phyloP scores from a whole-genome alignment of 2,888 invertebrate genomes.

The Cosmia pyralina region DNA sequence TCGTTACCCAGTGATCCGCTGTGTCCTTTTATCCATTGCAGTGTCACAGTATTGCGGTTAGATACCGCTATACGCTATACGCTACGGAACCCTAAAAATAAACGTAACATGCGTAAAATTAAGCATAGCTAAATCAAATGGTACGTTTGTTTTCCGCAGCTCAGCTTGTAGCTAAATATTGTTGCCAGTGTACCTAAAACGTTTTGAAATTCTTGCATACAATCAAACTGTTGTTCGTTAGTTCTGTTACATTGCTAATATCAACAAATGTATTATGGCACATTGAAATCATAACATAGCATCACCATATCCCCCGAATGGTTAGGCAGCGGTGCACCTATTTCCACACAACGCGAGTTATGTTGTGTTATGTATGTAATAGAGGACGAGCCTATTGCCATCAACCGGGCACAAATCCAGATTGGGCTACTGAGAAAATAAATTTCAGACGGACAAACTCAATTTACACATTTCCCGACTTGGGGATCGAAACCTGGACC shows the following conservation, averaged over 20 bases:
- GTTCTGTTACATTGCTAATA: background rate
- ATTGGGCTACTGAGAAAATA: background rate
- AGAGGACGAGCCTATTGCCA: no score
- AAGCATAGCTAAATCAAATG: background rate
- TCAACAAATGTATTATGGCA: background rate
- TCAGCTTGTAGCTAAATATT: background rate
- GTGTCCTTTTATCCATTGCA: no score
- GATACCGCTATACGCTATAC: no score
- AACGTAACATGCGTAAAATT: background rate
- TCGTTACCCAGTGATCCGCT: no score
- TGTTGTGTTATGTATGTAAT: no score
- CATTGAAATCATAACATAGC: background rate
- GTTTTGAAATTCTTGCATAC: background rate
- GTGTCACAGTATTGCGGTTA: no score
- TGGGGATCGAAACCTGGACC: background rate
- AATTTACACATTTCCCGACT: background rate
- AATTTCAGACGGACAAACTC: background rate
- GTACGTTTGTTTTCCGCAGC: background rate
- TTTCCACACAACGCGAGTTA: no score
- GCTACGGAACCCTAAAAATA: no score
- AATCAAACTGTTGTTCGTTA: constrained; percentile 4
- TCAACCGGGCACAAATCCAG: no score
- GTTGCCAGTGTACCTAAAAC: background rate
- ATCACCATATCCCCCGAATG: no score
- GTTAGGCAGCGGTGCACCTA: no score